A percentile compares a stretch with the other conserved stretches of the same genome.
These are phyloP conservation scores for Cyphomyrmex costatus DNA, from an alignment of 1,140 invertebrate genomes.

Conservation along the genomic window DNA sequence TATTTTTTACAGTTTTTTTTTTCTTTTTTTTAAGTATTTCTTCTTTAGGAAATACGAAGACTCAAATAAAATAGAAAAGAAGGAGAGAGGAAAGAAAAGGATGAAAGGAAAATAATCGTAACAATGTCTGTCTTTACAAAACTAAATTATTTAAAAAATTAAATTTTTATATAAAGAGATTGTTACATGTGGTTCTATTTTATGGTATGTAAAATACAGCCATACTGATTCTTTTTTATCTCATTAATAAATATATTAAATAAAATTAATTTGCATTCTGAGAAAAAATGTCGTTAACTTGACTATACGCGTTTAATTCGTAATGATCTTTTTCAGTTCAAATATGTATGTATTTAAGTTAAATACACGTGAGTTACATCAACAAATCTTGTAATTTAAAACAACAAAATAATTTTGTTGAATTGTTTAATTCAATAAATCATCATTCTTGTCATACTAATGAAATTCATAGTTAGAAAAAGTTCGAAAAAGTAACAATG, in stretches of 20 bases:
- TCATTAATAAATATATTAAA: conserved; percentile 2
- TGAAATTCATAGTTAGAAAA: too few relatives aligned
- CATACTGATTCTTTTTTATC: neutral
- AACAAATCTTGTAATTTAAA: too few relatives aligned
- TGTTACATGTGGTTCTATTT: neutral
- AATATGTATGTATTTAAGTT: too few relatives aligned
- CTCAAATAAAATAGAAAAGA: neutral
- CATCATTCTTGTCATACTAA: too few relatives aligned
- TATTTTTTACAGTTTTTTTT: neutral
- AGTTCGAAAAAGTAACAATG: too few relatives aligned
- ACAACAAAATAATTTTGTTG: too few relatives aligned
- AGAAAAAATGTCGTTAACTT: too few relatives aligned
- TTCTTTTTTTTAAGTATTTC: neutral
- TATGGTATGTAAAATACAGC: neutral
- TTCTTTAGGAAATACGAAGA: neutral
- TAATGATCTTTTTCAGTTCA: too few relatives aligned
- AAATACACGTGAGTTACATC: too few relatives aligned
- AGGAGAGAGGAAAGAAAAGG: too few relatives aligned
- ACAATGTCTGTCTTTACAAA: neutral
- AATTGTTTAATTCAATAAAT: too few relatives aligned
- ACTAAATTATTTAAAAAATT: neutral
- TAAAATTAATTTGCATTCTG: neutral
- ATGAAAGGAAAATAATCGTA: neutral
- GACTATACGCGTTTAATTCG: too few relatives aligned
- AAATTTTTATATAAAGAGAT: neutral